Percentiles rank a stretch among this genome's conserved stretches.
Conservation (phyloP, 2,888 invertebrate genomes). For the Lithophane ornitopus region DNA sequence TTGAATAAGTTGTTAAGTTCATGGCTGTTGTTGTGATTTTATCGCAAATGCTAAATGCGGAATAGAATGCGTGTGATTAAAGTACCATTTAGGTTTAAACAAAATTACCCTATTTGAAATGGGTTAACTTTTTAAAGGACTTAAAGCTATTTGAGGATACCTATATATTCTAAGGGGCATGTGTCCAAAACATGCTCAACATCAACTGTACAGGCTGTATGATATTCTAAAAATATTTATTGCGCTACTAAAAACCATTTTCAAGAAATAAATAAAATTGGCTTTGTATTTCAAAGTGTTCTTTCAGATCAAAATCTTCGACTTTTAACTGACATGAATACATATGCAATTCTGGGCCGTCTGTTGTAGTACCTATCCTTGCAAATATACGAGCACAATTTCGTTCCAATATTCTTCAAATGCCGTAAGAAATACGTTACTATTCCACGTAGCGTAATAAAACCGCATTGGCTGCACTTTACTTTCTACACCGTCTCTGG, state of each 20-base stretch:
- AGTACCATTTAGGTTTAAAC: not conserved
- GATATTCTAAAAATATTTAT: not conserved
- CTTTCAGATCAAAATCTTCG: conserved; percentile 60
- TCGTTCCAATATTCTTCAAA: conserved; percentile 78
- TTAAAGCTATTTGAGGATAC: no score
- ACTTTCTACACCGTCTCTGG: conserved; percentile 69
- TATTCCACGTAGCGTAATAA: conserved; percentile 76
- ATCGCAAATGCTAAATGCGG: conserved; percentile 7
- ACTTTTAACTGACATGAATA: conserved; percentile 73
- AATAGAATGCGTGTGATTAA: not conserved
- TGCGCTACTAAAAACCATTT: not conserved
- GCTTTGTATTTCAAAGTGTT: conserved; percentile 38
- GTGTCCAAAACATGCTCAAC: not conserved
- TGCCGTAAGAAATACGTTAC: conserved; percentile 76
- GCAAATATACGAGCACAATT: conserved; percentile 73
- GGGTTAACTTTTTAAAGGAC: no score
- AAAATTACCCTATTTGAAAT: no score
- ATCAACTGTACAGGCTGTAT: not conserved
- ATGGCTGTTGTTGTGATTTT: conserved; percentile 19
- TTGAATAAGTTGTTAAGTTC: conserved; percentile 45
- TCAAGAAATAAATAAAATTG: conserved; percentile 29
- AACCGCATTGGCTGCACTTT: conserved; percentile 81
- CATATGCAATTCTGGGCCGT: conserved; percentile 66
- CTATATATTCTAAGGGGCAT: not conserved
- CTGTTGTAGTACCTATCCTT: conserved; percentile 63